Evolutionary conservation across 1,140 invertebrate genomes (phyloP), one percentile per base, ranked within the genome.

Genomic region (Drosophila busckii): DNA sequence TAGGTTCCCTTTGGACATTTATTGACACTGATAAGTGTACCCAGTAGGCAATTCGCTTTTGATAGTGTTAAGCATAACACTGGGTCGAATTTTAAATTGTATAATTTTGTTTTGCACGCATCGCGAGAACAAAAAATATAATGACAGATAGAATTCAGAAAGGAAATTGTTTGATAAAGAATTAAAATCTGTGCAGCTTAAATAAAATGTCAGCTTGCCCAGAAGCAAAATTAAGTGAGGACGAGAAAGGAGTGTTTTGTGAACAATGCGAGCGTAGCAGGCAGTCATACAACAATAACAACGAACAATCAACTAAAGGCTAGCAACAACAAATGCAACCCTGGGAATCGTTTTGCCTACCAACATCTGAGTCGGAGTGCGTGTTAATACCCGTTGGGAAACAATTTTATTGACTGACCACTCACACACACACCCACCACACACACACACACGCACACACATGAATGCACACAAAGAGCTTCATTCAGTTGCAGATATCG

Each of bases 1-100:
- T 44, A 49, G 52, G 42, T n/a, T 71, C 67, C 64, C 75, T 26
- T 52, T 56, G 69, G 73, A 73, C 75, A 69, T 73, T 82, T 80
- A 82, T 80, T 82, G 75, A 80, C 73, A 80, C 73, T 80, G 73
- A 80, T 80, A 80, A 80, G 73, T 80, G 75, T 80, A 61, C 75
- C 75, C 73, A 69, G 54, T n/a, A n/a, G n/a, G n/a, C n/a, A n/a
- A n/a, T n/a, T n/a, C n/a, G n/a, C n/a, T n/a, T n/a, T n/a, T n/a
- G n/a, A n/a, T n/a, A n/a, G n/a, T n/a, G n/a, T n/a, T n/a, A n/a
- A 69, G 73, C 69, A 60, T 38, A 58, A 64, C 49, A 78, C 70
- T 78, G 80, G 71, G 71, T 76, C 67, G 71, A 73, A 76, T 73
- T 80, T 73, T 78, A 78, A 78, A 78, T 64, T 80, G 73, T 80